Evolutionary conservation across 1,140 invertebrate genomes (phyloP), one percentile per base, ranked within the genome.

Genomic region (fruit fly (Drosophila melanogaster)): DNA sequence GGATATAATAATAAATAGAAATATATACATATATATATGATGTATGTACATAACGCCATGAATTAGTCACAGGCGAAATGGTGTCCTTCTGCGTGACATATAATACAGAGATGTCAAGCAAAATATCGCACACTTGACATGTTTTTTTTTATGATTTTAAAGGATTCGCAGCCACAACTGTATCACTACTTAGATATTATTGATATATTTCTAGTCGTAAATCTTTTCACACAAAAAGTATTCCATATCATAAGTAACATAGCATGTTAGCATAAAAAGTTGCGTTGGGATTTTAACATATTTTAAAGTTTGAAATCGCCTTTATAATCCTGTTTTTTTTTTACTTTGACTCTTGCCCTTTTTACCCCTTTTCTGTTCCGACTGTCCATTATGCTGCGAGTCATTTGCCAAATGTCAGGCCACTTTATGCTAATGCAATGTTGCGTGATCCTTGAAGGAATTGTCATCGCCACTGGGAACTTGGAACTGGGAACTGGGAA

Each of bases 351-450:
- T 10, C 35, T n/a, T n/a, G 35, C 30, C 37, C 44, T 22, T 41
- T 33, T 49, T 22, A 11, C 30, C 40, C 11, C 3, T 30, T 10
- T 38, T 30, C 8, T 47, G 19, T 57, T 57, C 33, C 40, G 22
- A 37, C 5, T 30, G 41, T 15, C 62, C 66, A 69, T 67, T 69
- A 46, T 57, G 17, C 53, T 17, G 54, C 38, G 46, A 60, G 60
- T 75, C 71, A 75, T 75, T 64, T 75, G 51, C 47, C 40, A 74
- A 75, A 75, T 75, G 72, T 46, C 71, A 44, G 51, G 33, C 58
- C 58, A 76, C 72, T 76, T 76, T 76, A 75, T 76, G 71, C 72
- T 76, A 76, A 76, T 76, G 72, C 72, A 76, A 76, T 76, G 72
- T 66, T 58, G 71, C 60, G 72, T 76, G 72, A 76, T 76, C 72